Base-by-base conservation (phyloP, 1,140 invertebrate species). In the Nebria ingens region DNA sequence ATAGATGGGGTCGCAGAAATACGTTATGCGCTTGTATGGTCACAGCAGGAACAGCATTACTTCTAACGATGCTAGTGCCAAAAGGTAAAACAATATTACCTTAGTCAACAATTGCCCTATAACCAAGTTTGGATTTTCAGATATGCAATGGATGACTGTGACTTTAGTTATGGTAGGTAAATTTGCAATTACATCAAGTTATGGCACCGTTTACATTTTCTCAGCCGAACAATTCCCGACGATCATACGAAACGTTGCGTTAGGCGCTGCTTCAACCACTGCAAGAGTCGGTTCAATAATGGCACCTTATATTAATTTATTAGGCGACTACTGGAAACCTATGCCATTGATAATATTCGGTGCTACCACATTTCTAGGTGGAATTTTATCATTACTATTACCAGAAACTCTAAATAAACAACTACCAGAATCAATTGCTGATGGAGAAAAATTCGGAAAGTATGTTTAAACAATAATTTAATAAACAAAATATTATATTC, bases 141-240 rank as follows among this genome's bases (percentile, higher is more conserved):
- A 79, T 52, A 67, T 76, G 53, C 69, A 69, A 2, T 82, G 78
- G 76, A 59, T 87, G n/a, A 66, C 79, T 0, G 77, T 87, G 2
- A 73, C 77, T 4, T 76, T 84, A 40, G 84, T 86, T 4, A 90
- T 92, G 86, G 67, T 86, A 42, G 88, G 85, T 6, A 92, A 92
- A 73, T 74, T 92, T 60, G 83, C 85, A 13, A 89, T 91, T 52
- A 89, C 88, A 0, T 80, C 86, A 0, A 86, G 86, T 4, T 92
- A 88, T 64, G 85, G 83, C 21, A 81, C 87, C 1, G 80, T 91
- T 22, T 91, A 90, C 63, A 77, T 91, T 42, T 89, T 86, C 65
- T 85, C 89, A 9, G 82, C 84, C 3, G 89, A 93, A 72, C 83
- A 90, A 64, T 91, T 89, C 63, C 89, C 90, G 1, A 92, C 90